Conservation (phyloP, 2,113 vertebrate species). For the Ptyas mucosa region DNA sequence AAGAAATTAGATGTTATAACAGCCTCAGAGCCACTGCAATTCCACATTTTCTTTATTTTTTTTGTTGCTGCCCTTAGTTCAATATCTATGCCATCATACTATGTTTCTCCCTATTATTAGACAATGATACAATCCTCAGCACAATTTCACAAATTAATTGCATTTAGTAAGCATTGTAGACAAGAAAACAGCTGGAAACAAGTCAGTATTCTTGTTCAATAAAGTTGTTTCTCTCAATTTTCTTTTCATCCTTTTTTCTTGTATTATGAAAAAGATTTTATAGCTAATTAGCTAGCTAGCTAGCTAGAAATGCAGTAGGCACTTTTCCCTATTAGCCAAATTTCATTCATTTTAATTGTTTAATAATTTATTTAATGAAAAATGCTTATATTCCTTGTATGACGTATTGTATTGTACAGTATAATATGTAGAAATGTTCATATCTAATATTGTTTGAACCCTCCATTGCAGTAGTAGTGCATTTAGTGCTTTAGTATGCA, state of each 20-base stretch:
- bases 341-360: background rate
- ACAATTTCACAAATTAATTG: background rate
- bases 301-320: background rate
- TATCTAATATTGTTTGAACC: too few relatives aligned
- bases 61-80: background rate
- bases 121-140: background rate
- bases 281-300: too few relatives aligned
- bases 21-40: background rate
- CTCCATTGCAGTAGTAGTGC: too few relatives aligned
- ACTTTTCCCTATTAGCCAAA: background rate
- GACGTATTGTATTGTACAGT: background rate
- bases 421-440: too few relatives aligned
- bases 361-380: background rate
- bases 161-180: too few relatives aligned
- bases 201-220: background rate
- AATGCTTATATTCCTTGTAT: background rate
- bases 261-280: background rate
- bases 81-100: background rate
- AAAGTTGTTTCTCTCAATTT: slow-evolving; percentile 6
- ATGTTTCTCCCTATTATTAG: background rate
- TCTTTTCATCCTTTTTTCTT: slow-evolving; percentile 16
- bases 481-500: too few relatives aligned
- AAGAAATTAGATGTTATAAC: background rate
- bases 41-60: background rate
- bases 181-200: background rate